A percentile compares a stretch with the other conserved stretches of the same genome.
Conservation (phyloP, 2,888 invertebrate species). For the Andricus quercusramuli region DNA sequence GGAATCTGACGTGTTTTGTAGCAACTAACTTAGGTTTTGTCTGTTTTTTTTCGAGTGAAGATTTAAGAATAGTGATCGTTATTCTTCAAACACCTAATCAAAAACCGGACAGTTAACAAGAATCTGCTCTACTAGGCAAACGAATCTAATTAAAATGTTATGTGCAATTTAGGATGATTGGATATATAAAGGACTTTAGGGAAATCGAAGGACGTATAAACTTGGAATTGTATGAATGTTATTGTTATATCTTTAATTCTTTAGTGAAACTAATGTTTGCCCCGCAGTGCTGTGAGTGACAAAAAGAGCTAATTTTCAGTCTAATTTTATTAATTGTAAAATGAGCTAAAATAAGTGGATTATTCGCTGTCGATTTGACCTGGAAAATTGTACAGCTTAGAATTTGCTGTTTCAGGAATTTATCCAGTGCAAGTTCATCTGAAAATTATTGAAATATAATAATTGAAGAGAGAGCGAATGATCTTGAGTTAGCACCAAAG, state of each 20-base stretch:
- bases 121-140: conserved; percentile 26
- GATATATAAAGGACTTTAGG: conserved; percentile 16
- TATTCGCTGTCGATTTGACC: not conserved
- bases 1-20: not conserved
- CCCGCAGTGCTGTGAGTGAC: conserved; percentile 26
- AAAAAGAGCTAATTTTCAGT: conserved; percentile 12
- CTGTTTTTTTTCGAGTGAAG: not conserved
- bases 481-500: conserved; percentile 3
- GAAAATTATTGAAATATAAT: not conserved
- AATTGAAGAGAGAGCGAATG: conserved; percentile 2
- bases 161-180: conserved; percentile 35
- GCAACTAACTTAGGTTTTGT: not conserved
- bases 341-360: not conserved
- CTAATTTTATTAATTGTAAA: not conserved
- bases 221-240: conserved; percentile 30
- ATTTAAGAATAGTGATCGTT: not conserved
- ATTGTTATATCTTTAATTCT: conserved; percentile 31
- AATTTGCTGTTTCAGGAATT: not conserved
- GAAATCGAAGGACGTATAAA: conserved; percentile 4
- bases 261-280: conserved; percentile 16
- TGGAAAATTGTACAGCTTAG: not conserved
- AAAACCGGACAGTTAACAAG: not conserved
- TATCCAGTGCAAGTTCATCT: not conserved
- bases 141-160: not conserved
- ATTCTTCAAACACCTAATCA: not conserved